Conservation (phyloP, 2,797 vertebrate species). For the Pteronotus mesoamericanus region DNA sequence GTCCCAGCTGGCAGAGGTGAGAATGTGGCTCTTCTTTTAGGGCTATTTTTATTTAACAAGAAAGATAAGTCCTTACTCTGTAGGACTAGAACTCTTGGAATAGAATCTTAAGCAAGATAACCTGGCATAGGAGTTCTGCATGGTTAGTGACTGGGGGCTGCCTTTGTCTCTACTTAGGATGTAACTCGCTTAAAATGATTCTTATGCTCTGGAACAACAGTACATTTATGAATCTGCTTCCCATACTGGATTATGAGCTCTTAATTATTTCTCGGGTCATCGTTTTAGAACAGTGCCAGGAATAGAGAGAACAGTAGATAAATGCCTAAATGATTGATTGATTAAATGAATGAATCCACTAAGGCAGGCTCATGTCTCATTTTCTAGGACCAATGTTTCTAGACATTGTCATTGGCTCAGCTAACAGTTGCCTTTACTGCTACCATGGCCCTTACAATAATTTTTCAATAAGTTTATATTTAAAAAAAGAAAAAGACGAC, state of each 20-base stretch:
- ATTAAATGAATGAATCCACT: neutral
- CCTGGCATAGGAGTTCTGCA: neutral
- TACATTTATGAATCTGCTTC: neutral
- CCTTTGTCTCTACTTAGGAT: neutral
- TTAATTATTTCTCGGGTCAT: neutral
- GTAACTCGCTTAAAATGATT: neutral
- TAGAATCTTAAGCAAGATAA: neutral
- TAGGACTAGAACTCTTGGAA: neutral
- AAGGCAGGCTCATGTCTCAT: neutral
- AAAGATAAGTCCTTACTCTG: neutral
- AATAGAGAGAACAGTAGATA: neutral
- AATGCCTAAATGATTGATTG: neutral
- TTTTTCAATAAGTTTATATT: neutral
- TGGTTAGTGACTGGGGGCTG: neutral
- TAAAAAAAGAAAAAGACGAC: neutral
- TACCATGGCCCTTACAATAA: neutral
- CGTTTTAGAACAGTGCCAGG: neutral
- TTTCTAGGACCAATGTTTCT: neutral
- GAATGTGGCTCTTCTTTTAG: neutral
- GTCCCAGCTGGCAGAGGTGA: neutral
- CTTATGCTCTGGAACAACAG: neutral
- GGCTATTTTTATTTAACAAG: conserved; percentile 14
- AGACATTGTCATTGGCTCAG: neutral
- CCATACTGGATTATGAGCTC: neutral
- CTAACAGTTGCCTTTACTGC: neutral